Percentiles rank a stretch among this genome's conserved stretches.
phyloP scores from a whole-genome alignment of 1,140 invertebrate genomes.

The Macrocentrus cingulum region DNA sequence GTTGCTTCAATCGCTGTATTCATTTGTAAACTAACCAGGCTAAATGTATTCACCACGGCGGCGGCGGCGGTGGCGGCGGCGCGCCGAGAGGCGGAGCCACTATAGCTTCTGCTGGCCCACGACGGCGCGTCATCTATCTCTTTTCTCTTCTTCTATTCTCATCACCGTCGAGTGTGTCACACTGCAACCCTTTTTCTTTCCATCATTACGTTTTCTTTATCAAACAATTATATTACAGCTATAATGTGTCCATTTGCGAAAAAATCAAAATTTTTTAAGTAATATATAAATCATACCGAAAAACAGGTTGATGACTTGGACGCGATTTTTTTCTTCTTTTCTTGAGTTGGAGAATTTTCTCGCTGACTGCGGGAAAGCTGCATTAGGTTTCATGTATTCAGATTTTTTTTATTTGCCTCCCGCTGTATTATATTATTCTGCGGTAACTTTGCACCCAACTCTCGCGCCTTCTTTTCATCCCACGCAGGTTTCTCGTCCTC shows the following conservation, averaged over 20 bases:
- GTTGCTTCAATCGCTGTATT: conserved; percentile 74
- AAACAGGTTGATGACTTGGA: too few relatives aligned
- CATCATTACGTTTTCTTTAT: too few relatives aligned
- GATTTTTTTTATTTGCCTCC: conserved; percentile 51
- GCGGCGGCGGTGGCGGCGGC: too few relatives aligned
- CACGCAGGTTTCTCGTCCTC: too few relatives aligned
- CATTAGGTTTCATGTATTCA: conserved; percentile 61
- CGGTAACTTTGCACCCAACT: conserved; percentile 49
- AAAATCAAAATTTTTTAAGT: too few relatives aligned
- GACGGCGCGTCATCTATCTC: conserved; percentile 55
- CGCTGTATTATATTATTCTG: conserved; percentile 61
- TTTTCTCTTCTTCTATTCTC: conserved; percentile 42
- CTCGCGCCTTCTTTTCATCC: conserved; percentile 24
- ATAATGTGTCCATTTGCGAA: too few relatives aligned
- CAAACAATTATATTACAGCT: too few relatives aligned
- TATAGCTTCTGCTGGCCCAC: conserved; percentile 49
- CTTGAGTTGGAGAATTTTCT: too few relatives aligned
- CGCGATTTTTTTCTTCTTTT: too few relatives aligned
- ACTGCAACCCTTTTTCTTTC: conserved; percentile 27
- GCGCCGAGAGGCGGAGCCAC: conserved; percentile 58
- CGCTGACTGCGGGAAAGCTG: too few relatives aligned
- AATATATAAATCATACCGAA: too few relatives aligned
- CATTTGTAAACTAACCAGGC: conserved; percentile 72
- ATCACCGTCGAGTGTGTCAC: conserved; percentile 29
- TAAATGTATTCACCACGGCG: conserved; percentile 61